phyloP scores from a whole-genome alignment of 1,140 invertebrate species.

The Phymorhynchus buccinoides region DNA sequence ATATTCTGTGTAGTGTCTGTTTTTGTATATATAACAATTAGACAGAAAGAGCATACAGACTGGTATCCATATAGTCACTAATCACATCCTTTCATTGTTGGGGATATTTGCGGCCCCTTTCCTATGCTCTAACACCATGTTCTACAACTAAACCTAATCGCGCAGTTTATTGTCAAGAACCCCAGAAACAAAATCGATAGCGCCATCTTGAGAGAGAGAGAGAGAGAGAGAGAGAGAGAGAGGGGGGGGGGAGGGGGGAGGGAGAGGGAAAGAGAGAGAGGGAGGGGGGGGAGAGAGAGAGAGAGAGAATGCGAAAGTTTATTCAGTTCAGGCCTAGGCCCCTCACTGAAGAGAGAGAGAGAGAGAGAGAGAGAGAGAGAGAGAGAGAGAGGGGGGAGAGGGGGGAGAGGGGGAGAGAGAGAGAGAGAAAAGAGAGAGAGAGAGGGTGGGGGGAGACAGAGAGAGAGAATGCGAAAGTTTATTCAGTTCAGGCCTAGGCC shows the following conservation, averaged over 20 bases:
- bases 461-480: background rate
- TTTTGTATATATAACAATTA: too few relatives aligned
- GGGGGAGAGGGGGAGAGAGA: background rate
- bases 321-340: background rate
- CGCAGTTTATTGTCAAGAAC: too few relatives aligned
- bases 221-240: constrained; percentile 27
- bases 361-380: background rate
- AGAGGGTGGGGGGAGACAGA: background rate
- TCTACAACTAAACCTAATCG: too few relatives aligned
- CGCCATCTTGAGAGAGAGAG: too few relatives aligned
- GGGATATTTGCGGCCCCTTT: too few relatives aligned
- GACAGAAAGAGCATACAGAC: too few relatives aligned
- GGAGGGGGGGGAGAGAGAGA: background rate
- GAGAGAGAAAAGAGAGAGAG: background rate
- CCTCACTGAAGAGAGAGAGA: background rate
- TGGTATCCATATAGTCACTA: too few relatives aligned
- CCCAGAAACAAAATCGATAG: too few relatives aligned
- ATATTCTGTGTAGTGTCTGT: too few relatives aligned
- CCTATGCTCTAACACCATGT: too few relatives aligned
- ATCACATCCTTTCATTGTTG: too few relatives aligned
- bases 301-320: background rate
- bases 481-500: too few relatives aligned
- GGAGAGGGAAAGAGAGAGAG: constrained; percentile 28
- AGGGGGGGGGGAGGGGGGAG: background rate
- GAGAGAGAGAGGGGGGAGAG: background rate